Base-by-base conservation (phyloP, 2,888 invertebrate species). In the Julus scanicus region DNA sequence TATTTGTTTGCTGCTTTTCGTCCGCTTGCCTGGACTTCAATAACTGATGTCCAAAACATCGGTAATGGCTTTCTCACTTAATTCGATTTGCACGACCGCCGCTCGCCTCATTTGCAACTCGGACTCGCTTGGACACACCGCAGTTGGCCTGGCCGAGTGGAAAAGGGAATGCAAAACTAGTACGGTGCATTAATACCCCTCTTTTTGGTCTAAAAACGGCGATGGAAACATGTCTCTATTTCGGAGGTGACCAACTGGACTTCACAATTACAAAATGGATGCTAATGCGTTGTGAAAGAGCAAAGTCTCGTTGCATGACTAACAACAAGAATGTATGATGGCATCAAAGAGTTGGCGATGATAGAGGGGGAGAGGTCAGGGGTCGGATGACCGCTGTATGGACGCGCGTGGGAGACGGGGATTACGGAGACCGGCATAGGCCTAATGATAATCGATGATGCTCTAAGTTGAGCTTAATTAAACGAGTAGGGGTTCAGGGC, bases 61-160 rank as follows among this genome's bases (percentile, higher is more conserved):
- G 84, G 84, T 84, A 84, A 84, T 84, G 84, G 84, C 84, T 84
- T 84, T 84, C 84, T 39, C 40, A 20, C 84, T 44, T 84, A 84
- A 84, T 84, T 84, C 84, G 84, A 84, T 84, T 84, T 84, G 84
- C 84, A 84, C 84, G 84, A 84, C 84, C 84, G 84, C 84, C 84
- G 4, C n/a, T 84, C 48, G 84, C 84, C 40, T 84, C 84, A 84
- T 84, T 84, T 84, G 84, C 84, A 44, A 44, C 48, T 84, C 48
- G 40, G 40, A 44, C 84, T 84, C 84, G 84, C 40, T 84, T 84
- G 40, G 48, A 84, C 84, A 84, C 48, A 44, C 48, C 44, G 84
- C 44, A n/a, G 40, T 84, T 84, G 84, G 84, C 20, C n/a, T 44
- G 84, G 17, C 40, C 40, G 20, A 40, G 84, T 84, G 40, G 40